A percentile compares a stretch with the other conserved stretches of the same genome.
Evolutionary conservation across 2,797 vertebrate genomes (phyloP).

Genomic region (Cephalopachus bancanus): DNA sequence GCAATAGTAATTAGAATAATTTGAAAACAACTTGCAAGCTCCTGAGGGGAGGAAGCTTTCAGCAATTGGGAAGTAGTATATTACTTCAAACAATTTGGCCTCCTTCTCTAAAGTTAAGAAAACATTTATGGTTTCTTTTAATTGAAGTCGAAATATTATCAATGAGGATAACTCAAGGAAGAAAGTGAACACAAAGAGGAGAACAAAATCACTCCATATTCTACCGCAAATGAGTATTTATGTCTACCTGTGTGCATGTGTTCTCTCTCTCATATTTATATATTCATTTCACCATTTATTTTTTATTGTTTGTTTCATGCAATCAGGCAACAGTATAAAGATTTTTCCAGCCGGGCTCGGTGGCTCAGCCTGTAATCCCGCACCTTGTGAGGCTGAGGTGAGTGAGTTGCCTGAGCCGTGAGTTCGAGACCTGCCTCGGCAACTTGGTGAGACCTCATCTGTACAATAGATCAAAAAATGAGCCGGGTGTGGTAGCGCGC

Average conservation of each 20-base stretch:
- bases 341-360: neutral
- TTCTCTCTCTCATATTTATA: neutral
- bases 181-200: slow-evolving; percentile 34
- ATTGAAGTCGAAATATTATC: slow-evolving; percentile 52
- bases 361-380: no score
- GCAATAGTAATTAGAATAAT: slow-evolving; percentile 58
- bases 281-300: slow-evolving; percentile 45
- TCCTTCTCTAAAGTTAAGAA: slow-evolving; percentile 62
- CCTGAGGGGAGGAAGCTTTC: slow-evolving; percentile 17
- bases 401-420: no score
- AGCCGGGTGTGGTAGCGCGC: no score
- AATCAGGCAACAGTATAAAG: neutral
- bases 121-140: slow-evolving; percentile 68
- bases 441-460: no score
- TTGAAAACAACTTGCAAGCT: slow-evolving; percentile 59
- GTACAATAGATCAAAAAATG: no score
- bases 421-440: no score
- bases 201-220: neutral
- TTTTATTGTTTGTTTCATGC: neutral
- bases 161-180: slow-evolving; percentile 52
- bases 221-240: neutral
- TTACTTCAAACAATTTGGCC: slow-evolving; percentile 61
- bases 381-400: no score
- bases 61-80: slow-evolving; percentile 60
- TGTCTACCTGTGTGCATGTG: neutral